Evolutionary conservation across 2,797 vertebrate species (phyloP).

Genomic region (Parotocinclus haroldoi): DNA sequence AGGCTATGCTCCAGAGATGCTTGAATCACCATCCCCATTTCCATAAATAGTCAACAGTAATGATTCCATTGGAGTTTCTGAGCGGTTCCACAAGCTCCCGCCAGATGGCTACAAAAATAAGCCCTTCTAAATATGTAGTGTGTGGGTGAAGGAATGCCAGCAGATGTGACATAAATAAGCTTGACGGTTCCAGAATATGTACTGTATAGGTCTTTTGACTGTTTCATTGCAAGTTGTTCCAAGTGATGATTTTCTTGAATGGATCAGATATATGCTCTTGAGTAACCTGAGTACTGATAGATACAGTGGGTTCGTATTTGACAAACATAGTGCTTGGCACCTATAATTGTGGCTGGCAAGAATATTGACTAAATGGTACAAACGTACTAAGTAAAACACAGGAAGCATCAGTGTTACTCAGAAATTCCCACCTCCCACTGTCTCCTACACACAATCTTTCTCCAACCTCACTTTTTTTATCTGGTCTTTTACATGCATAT

Average conservation of each 20-base stretch:
- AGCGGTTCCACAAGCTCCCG: constrained; percentile 43
- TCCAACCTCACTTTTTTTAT: constrained; percentile 1
- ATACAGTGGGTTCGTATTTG: background rate
- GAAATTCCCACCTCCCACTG: constrained; percentile 20
- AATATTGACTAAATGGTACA: background rate
- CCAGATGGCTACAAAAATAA: constrained; percentile 52
- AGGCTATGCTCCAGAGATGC: constrained; percentile 10
- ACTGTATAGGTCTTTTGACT: constrained; percentile 6
- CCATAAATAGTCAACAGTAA: constrained; percentile 35
- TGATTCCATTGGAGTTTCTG: constrained; percentile 38
- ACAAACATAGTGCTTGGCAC: background rate
- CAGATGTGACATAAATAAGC: constrained; percentile 39
- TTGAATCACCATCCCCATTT: constrained; percentile 26
- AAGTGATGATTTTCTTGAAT: background rate
- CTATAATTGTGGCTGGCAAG: background rate
- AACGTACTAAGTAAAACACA: background rate
- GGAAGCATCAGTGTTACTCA: background rate
- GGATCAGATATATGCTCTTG: background rate
- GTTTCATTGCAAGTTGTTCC: background rate
- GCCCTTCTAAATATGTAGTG: constrained; percentile 41
- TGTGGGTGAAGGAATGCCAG: constrained; percentile 41
- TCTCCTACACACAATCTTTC: constrained; percentile 5
- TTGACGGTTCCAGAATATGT: constrained; percentile 19
- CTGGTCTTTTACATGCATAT: constrained; percentile 8
- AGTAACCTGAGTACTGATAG: too few relatives aligned